Percentiles rank a stretch among this genome's conserved stretches.
These are phyloP conservation scores for Stomatorhinus ivindoensis DNA, from an alignment of 2,113 vertebrate species.

Conservation along the genomic window DNA sequence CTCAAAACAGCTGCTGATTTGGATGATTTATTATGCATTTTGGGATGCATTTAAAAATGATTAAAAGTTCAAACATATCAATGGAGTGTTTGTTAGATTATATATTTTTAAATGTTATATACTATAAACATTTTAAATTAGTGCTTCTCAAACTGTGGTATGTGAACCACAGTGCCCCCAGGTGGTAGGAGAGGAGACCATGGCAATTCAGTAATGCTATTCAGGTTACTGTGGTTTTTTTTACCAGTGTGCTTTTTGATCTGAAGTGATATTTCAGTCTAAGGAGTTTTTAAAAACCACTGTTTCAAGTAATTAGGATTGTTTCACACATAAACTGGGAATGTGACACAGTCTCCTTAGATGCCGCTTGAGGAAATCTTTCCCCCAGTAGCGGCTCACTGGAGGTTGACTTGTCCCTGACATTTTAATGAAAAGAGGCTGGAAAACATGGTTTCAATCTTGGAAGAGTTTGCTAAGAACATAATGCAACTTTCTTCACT, in stretches of 20 bases:
- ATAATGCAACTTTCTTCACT: conserved; percentile 87
- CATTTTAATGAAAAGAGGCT: conserved; percentile 65
- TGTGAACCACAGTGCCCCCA: background rate
- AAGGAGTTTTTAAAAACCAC: background rate
- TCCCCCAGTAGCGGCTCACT: conserved; percentile 51
- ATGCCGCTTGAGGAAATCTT: conserved; percentile 38
- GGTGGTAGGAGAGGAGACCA: background rate
- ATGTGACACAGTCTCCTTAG: conserved; percentile 30
- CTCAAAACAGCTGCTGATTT: background rate
- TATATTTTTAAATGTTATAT: background rate
- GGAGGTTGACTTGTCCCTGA: conserved; percentile 56
- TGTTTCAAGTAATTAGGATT: background rate
- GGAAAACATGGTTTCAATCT: conserved; percentile 82
- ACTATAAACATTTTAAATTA: background rate
- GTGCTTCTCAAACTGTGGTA: background rate
- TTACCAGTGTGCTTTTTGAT: background rate
- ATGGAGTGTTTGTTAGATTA: background rate
- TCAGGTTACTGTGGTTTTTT: background rate
- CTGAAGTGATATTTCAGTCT: background rate
- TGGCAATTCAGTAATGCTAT: background rate
- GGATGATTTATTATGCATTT: background rate
- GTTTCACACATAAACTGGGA: background rate
- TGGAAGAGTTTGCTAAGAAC: conserved; percentile 97
- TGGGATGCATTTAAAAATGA: background rate
- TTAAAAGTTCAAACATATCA: background rate